Evolutionary conservation across 2,113 vertebrate species (phyloP).

Genomic region (Tauraco erythrolophus): DNA sequence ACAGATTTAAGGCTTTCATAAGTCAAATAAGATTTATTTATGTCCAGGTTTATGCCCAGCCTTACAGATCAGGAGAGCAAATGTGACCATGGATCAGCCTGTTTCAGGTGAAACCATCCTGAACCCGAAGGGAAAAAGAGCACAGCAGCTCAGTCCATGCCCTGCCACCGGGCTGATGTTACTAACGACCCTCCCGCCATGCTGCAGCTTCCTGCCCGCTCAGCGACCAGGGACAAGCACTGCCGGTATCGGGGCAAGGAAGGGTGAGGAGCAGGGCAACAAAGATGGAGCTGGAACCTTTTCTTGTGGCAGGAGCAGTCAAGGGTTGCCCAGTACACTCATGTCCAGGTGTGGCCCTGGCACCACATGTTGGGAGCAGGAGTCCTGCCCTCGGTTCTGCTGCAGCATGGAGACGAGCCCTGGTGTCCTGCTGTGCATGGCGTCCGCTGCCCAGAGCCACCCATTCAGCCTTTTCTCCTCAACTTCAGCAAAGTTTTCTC

Average conservation of each 20-base stretch:
- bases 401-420: neutral
- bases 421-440: neutral
- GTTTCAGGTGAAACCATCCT: neutral
- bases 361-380: fast-evolving
- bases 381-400: fast-evolving
- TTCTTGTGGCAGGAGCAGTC: neutral
- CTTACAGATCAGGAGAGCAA: no score
- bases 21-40: neutral
- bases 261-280: neutral
- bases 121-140: neutral
- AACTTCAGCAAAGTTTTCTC: neutral
- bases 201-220: neutral
- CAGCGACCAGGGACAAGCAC: neutral
- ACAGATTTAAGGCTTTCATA: neutral
- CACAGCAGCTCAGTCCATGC: fast-evolving
- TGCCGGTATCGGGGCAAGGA: neutral
- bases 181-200: fast-evolving
- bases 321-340: fast-evolving
- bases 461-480: no score
- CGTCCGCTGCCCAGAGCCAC: neutral
- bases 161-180: fast-evolving
- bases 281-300: neutral
- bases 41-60: neutral
- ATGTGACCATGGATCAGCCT: fast-evolving
- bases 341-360: neutral